A percentile compares a stretch with the other conserved stretches of the same genome.
phyloP scores from a whole-genome alignment of 2,797 vertebrate species.

The Phataginus tetradactyla region DNA sequence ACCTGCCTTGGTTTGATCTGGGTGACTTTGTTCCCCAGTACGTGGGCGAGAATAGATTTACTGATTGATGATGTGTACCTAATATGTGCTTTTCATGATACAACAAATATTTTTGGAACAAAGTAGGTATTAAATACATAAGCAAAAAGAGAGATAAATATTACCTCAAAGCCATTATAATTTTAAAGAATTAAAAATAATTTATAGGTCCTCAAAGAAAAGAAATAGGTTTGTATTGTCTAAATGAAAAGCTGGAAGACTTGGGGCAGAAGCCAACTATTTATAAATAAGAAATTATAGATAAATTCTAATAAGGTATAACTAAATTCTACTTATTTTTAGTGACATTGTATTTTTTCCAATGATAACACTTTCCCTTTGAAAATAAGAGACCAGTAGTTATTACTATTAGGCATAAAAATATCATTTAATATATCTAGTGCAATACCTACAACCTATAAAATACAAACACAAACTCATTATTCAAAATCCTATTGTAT shows the following conservation, averaged over 20 bases:
- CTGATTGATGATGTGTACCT: neutral
- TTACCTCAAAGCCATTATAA: neutral
- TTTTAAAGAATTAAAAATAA: slow-evolving; percentile 11
- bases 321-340: slow-evolving; percentile 43
- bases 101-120: neutral
- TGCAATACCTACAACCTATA: neutral
- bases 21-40: neutral
- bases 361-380: neutral
- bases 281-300: slow-evolving; percentile 12
- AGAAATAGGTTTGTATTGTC: neutral
- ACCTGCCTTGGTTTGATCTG: neutral
- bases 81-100: neutral
- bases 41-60: neutral
- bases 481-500: slow-evolving; percentile 16
- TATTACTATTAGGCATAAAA: slow-evolving; percentile 32
- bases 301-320: neutral
- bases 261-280: slow-evolving; percentile 19
- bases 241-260: slow-evolving; percentile 17
- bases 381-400: neutral
- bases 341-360: slow-evolving; percentile 1
- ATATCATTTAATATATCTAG: slow-evolving; percentile 34
- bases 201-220: slow-evolving; percentile 7
- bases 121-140: neutral
- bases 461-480: slow-evolving; percentile 46
- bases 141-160: slow-evolving; percentile 25